Base-by-base conservation (phyloP, 2,888 invertebrate species). In the Colletes collaris region DNA sequence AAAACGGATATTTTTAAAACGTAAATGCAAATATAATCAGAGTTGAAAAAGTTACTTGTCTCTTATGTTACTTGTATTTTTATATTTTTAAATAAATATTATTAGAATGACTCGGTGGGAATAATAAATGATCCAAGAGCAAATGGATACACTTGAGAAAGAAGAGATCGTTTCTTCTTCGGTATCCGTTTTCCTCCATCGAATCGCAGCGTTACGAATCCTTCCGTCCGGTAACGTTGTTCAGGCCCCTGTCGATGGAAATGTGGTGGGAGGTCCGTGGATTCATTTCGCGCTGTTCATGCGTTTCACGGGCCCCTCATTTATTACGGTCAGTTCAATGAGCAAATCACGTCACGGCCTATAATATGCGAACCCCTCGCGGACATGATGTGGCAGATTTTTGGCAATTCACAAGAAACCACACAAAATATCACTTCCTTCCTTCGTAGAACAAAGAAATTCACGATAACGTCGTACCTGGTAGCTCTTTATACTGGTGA, bases 281-380 rank as follows among this genome's bases (percentile, higher is more conserved):
- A 63, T 52, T 80, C 80, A 64, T 77, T 70, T 65, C 53, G 66
- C 71, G 66, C 68, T 74, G 62, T 68, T 79, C 82, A 56, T 71
- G 76, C 82, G 62, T 76, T 79, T 82, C 76, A 79, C 74, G 75
- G 70, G 46, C 63, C 58, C 55, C 80, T 79, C 82, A 65, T 80
- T 84, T 82, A 84, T 80, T 80, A 80, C 82, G 56, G 64, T 46
- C 68, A 73, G 72, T 64, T 78, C 83, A 84, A 87, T 83, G 82
- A 86, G 86, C 87, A 81, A 84, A 87, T 88, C 88, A 84, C 82
- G 86, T 87, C 84, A 87, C 86, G 86, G 83, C 69, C 67, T 58
- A 72, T 79, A 83, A 75, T 83, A 71, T 62, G 59, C 71, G 68
- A 79, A 27, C 60, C 65, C 70, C 35, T 75, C 76, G 78, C 79